These are phyloP conservation scores for Cheilosia vulpina DNA, from an alignment of 2,888 invertebrate species.

Conservation along the genomic window DNA sequence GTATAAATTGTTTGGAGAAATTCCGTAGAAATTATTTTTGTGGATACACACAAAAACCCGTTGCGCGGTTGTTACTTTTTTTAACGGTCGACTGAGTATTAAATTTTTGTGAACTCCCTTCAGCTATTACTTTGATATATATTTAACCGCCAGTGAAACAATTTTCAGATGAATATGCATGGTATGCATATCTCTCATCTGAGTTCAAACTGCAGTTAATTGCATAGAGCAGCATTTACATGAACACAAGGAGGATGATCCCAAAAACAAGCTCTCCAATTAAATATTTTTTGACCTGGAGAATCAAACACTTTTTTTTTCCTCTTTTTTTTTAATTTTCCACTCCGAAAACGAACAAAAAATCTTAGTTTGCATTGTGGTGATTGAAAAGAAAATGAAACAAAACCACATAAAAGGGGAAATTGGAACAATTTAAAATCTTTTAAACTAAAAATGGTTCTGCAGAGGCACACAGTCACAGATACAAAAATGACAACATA, in stretches of 20 bases:
- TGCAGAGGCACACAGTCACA: not conserved
- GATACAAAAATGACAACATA: not conserved
- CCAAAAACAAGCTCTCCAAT: slow-evolving; percentile 11
- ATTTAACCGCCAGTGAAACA: too few relatives aligned
- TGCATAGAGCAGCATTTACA: not conserved
- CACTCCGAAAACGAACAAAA: too few relatives aligned
- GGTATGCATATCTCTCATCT: not conserved
- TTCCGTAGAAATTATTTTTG: not conserved
- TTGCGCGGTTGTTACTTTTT: too few relatives aligned
- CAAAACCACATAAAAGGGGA: not conserved
- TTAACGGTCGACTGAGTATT: too few relatives aligned
- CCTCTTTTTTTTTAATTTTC: not conserved
- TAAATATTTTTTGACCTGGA: slow-evolving; percentile 7
- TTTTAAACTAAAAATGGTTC: not conserved
- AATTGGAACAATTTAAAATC: slow-evolving; percentile 1
- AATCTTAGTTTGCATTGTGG: not conserved
- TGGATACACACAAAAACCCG: too few relatives aligned
- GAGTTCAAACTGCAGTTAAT: slow-evolving; percentile 2
- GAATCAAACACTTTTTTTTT: not conserved
- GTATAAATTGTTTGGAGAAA: not conserved
- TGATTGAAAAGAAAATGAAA: not conserved
- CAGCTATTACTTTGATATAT: too few relatives aligned
- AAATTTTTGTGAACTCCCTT: too few relatives aligned
- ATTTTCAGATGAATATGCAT: not conserved
- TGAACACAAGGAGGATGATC: not conserved